Evolutionary conservation across 2,888 invertebrate species (phyloP), one percentile per base, ranked within the genome.

Genomic region (Cataglyphis albicans): DNA sequence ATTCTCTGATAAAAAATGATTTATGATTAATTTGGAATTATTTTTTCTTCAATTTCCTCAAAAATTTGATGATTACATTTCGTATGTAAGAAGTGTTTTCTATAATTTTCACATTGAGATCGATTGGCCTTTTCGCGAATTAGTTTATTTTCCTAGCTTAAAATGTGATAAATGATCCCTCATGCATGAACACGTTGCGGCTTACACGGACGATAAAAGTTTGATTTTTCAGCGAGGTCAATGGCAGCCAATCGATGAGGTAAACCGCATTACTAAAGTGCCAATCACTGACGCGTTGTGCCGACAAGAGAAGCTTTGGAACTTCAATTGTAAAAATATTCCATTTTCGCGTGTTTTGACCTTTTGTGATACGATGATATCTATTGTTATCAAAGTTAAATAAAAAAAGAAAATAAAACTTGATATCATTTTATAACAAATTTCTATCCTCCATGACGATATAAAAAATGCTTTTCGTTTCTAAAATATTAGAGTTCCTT

Each of bases 221-320:
- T 68, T 55, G 68, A 83, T 84, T 87, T 87, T 86, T 83, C 82
- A 73, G 52, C 59, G 73, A 44, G 65, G 65, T 59, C 57, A 82
- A 59, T 76, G 70, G 70, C 70, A 75, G 72, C 41, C 76, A 68
- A 21, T 18, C 59, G 80, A 75, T 44, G 76, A 41, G 65, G 55
- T 38, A 52, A 85, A 85, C 67, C 83, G 74, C 82, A 87, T 84
- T 84, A 82, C 67, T 73, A 73, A 65, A 41, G 76, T 84, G 85
- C 74, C 85, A 85, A 84, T 85, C 85, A 78, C 76, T 67, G 65
- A 44, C 64, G 29, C 59, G 35, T 1, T 52, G 59, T 29, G 32
- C 52, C 52, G 52, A 7, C n/a, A 52, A 52, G 59, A n/a, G 41
- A 61, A 52, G 38, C 44, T 38, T 44, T 41, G 57, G 21, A 21